Evolutionary conservation across 2,113 vertebrate genomes (phyloP).

Genomic region (Scortum barcoo): DNA sequence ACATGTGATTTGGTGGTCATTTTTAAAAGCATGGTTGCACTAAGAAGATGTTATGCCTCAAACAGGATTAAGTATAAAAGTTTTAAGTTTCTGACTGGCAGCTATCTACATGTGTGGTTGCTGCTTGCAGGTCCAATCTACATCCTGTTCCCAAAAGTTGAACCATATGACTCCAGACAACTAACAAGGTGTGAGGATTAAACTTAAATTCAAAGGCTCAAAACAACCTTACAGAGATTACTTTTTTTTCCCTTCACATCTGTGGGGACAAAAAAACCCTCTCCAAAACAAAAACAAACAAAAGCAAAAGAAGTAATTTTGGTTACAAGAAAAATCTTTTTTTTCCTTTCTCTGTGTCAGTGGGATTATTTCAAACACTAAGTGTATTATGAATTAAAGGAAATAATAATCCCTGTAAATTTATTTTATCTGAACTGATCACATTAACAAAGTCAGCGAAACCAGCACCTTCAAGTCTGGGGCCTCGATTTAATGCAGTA

Average conservation of each 20-base stretch:
- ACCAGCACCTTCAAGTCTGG: neutral
- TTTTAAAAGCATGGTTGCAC: no score
- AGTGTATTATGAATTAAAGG: neutral
- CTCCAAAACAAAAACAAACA: neutral
- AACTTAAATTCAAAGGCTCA: neutral
- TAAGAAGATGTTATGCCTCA: neutral
- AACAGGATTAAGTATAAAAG: no score
- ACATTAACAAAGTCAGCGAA: neutral
- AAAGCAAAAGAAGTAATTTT: no score
- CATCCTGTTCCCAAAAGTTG: neutral
- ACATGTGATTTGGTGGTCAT: neutral
- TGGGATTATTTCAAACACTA: neutral
- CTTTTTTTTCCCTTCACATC: neutral
- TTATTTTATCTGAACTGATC: neutral
- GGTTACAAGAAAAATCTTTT: no score
- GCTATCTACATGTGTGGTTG: neutral
- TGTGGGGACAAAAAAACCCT: neutral
- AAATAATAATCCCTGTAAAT: neutral
- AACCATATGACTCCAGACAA: neutral
- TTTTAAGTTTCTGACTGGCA: no score
- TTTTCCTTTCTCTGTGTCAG: no score
- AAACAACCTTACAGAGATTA: no score
- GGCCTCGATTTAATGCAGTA: neutral
- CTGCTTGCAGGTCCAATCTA: neutral
- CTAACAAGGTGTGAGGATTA: neutral